Base-by-base conservation (phyloP, 2,113 vertebrate species). In the Tychaedon coryphoeus region DNA sequence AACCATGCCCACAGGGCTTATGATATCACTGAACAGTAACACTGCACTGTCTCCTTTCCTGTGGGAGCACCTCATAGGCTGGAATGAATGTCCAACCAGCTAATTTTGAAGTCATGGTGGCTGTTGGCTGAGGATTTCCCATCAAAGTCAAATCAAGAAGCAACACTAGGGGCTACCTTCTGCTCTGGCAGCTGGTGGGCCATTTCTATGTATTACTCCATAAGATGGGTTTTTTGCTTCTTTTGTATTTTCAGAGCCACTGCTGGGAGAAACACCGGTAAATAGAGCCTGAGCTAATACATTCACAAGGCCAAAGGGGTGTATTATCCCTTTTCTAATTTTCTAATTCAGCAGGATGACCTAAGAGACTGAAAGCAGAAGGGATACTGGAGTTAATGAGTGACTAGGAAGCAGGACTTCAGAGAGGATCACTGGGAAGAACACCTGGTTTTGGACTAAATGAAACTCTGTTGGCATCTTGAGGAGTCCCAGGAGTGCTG, bases 381-480 rank as follows among this genome's bases (percentile, higher is more conserved):
- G 42, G 14, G 10, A 47, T 40, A 48, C 31, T 40, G 43, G 50
- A 74, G 22, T 36, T 29, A 85, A 62, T 8, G 20, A 75, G 45
- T 50, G 31, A 48, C 36, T 77, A 95, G 96, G 95, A 97, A 86
- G 64, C 31, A 19, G 79, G 69, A 40, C 90, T 94, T 78, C 86
- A 97, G 34, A 98, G 80, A 31, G 69, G 57, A 22, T 97, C 95
- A 11, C 87, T 56, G 33, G 87, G 91, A 76, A 98, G 53, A 10
- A 97, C 85, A 57, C 97, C 97, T 6, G 98, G 98, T 85, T 98
- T 95, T 3, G 96, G 93, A 72, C 82, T 74, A n/a, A 95, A 97
- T 7, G 51, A 66, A 64, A 95, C 81, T 78, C 25, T 88, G 33
- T 95, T 94, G 42, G 65, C 48, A 48, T 95, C 94, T 88, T 91